Percentiles rank a stretch among this genome's conserved stretches.
These are phyloP conservation scores for Rhorus exstirpatorius DNA, from an alignment of 2,888 invertebrate species.

Conservation along the genomic window DNA sequence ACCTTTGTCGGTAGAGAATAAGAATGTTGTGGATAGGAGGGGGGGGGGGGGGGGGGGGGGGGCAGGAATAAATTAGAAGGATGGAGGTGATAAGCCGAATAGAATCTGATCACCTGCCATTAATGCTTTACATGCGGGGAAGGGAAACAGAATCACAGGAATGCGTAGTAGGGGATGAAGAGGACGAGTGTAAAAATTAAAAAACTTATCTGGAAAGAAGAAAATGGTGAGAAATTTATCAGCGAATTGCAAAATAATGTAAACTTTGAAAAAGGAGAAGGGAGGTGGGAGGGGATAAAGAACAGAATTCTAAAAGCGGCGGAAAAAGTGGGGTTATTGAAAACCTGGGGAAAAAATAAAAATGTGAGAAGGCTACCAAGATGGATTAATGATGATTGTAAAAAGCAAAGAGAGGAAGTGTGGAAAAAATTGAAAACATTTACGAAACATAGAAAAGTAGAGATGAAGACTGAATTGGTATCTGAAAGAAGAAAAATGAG, in stretches of 20 bases:
- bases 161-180: background rate
- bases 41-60: constrained; percentile 12
- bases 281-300: constrained; percentile 17
- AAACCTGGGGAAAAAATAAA: background rate
- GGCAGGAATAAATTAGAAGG: constrained; percentile 6
- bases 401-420: constrained; percentile 5
- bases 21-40: constrained; percentile 10
- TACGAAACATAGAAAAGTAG: constrained; percentile 6
- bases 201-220: constrained; percentile 14
- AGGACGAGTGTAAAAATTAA: background rate
- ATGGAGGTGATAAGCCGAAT: constrained; percentile 39
- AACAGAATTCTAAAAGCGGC: constrained; percentile 1
- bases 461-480: constrained; percentile 2
- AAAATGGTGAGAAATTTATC: background rate
- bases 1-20: constrained; percentile 16
- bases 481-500: background rate
- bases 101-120: constrained; percentile 37
- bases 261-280: background rate
- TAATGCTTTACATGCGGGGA: background rate
- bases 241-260: background rate
- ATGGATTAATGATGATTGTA: constrained; percentile 29
- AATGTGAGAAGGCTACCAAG: background rate
- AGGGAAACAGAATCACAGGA: background rate
- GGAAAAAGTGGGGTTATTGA: background rate
- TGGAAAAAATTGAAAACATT: constrained; percentile 25